These are phyloP conservation scores for Adelphocoris suturalis DNA, from an alignment of 2,888 invertebrate genomes.

Conservation along the genomic window DNA sequence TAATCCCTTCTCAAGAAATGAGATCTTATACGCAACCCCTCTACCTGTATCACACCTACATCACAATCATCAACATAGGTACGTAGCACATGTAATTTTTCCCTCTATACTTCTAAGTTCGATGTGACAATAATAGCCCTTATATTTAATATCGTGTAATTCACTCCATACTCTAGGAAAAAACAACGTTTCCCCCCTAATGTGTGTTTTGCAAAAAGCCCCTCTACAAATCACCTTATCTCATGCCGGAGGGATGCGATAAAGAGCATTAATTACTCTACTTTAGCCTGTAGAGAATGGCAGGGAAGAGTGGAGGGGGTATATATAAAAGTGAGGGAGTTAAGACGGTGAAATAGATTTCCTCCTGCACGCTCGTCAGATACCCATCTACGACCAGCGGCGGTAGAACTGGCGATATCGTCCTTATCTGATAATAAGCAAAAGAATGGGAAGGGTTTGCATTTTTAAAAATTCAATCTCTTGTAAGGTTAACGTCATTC, in stretches of 20 bases:
- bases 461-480: conserved; percentile 10
- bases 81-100: no score
- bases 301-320: not conserved
- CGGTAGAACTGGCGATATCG: not conserved
- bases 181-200: conserved; percentile 37
- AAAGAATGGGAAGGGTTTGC: not conserved
- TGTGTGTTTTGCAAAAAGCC: conserved; percentile 46
- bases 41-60: no score
- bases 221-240: conserved; percentile 46
- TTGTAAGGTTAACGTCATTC: not conserved
- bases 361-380: conserved; percentile 17
- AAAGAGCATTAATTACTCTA: conserved; percentile 39
- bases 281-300: not conserved
- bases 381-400: not conserved
- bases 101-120: no score
- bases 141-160: not conserved
- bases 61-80: no score
- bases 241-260: conserved; percentile 25
- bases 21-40: no score
- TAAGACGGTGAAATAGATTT: conserved; percentile 41
- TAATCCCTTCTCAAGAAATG: no score
- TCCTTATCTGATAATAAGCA: not conserved
- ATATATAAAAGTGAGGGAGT: conserved; percentile 10
- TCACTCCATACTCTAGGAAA: not conserved
- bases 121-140: not conserved